These are phyloP conservation scores for Drosophila willistoni DNA, from an alignment of 1,140 invertebrate species.

Conservation along the genomic window DNA sequence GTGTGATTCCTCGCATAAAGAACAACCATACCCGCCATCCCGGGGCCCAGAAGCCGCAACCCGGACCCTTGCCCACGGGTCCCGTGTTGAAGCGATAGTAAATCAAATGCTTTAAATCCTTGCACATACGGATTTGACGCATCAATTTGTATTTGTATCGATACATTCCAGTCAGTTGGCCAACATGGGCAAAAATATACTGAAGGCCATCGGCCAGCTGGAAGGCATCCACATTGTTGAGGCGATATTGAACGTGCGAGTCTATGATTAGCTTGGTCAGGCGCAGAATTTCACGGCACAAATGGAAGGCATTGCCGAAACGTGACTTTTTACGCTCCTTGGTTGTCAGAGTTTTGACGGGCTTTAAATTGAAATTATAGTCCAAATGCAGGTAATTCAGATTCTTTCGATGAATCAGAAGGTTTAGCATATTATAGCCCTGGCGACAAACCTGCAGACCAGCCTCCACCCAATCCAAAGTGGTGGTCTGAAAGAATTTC, in stretches of 20 bases:
- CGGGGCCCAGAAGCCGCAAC: conserved; percentile 99
- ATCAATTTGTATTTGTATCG: conserved; percentile 99
- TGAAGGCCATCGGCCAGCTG: conserved; percentile 99
- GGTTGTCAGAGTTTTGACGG: conserved; percentile 99
- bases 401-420: conserved; percentile 99
- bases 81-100: conserved; percentile 99
- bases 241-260: conserved; percentile 99
- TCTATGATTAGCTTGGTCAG: conserved; percentile 99
- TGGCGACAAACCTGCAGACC: conserved; percentile 99
- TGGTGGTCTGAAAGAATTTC: conserved; percentile 99
- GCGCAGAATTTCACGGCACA: conserved; percentile 98
- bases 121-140: conserved; percentile 99
- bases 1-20: conserved; percentile 99
- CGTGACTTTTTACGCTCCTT: conserved; percentile 99
- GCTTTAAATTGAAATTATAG: conserved; percentile 99
- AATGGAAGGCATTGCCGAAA: conserved; percentile 99
- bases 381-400: conserved; percentile 99
- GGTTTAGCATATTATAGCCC: conserved; percentile 99
- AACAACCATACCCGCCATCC: conserved; percentile 99
- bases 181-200: conserved; percentile 99
- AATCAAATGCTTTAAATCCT: conserved; percentile 99
- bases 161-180: conserved; percentile 99
- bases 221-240: conserved; percentile 99
- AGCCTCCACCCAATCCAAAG: conserved; percentile 99
- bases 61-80: conserved; percentile 99